These are phyloP conservation scores for Harpalus rubripes DNA, from an alignment of 2,888 invertebrate genomes.

Conservation along the genomic window DNA sequence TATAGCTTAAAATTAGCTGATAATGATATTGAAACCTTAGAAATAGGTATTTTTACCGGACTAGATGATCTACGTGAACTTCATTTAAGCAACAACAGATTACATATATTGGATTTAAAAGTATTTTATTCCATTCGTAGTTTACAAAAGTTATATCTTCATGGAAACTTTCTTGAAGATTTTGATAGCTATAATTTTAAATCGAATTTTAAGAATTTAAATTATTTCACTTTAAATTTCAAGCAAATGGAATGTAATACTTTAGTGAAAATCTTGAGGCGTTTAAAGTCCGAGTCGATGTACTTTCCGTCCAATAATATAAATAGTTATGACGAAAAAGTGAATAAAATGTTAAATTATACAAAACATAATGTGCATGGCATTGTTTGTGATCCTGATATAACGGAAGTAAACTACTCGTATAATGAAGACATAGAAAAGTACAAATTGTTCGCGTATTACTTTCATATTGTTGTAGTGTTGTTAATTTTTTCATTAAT, in stretches of 20 bases:
- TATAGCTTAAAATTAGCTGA: not conserved
- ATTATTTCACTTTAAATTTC: not conserved
- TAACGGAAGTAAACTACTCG: not conserved
- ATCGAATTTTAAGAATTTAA: not conserved
- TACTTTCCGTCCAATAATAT: too few relatives aligned
- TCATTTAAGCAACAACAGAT: slow-evolving; percentile 11
- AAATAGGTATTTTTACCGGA: not conserved
- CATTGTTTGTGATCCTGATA: slow-evolving; percentile 24
- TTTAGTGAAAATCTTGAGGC: not conserved
- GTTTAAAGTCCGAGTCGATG: not conserved
- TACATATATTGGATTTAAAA: not conserved
- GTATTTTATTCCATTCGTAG: not conserved
- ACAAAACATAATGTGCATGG: slow-evolving; percentile 6
- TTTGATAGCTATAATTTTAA: not conserved
- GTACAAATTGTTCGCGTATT: not conserved
- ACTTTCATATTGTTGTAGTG: not conserved
- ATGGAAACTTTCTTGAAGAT: not conserved
- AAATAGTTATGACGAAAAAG: too few relatives aligned
- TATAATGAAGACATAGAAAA: not conserved
- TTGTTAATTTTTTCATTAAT: not conserved
- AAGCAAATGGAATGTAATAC: slow-evolving; percentile 10
- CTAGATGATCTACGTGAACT: not conserved
- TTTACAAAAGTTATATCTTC: not conserved
- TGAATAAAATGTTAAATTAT: not conserved
- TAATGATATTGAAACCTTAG: not conserved